Evolutionary conservation across 1,140 invertebrate species (phyloP).

Genomic region (Vanessa tameamea): DNA sequence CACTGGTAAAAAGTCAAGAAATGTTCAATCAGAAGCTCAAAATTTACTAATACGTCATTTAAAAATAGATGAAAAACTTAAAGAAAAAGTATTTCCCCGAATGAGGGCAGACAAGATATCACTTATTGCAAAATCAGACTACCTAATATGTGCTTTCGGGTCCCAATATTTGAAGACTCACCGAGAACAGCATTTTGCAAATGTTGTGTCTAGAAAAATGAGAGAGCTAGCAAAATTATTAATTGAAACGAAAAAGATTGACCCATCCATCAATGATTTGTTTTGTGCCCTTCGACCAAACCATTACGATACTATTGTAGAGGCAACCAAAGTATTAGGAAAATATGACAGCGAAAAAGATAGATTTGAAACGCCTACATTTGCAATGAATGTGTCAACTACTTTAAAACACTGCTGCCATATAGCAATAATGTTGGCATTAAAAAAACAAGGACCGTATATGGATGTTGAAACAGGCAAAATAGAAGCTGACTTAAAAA

Average conservation of each 20-base stretch:
- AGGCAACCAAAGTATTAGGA: conserved; percentile 37
- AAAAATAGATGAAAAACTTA: conserved; percentile 43
- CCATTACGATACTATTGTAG: conserved; percentile 36
- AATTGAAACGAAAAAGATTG: conserved; percentile 47
- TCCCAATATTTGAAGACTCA: conserved; percentile 51
- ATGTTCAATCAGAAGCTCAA: conserved; percentile 39
- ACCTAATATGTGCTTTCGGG: conserved; percentile 45
- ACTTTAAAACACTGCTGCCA: conserved; percentile 38
- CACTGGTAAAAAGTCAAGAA: no score
- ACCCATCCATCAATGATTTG: conserved; percentile 29
- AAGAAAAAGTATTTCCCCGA: conserved; percentile 36
- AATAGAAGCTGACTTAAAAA: conserved; percentile 48
- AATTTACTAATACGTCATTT: conserved; percentile 38
- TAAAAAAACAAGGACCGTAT: conserved; percentile 36
- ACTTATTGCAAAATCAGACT: conserved; percentile 32
- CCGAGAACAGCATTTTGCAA: conserved; percentile 49
- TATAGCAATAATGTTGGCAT: conserved; percentile 38
- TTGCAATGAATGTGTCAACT: conserved; percentile 35
- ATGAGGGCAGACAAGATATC: conserved; percentile 35
- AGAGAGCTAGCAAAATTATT: conserved; percentile 47
- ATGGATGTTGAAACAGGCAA: conserved; percentile 35
- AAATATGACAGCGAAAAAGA: conserved; percentile 40
- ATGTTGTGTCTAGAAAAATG: conserved; percentile 52
- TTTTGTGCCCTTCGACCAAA: conserved; percentile 45
- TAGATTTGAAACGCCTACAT: conserved; percentile 29